Conservation (phyloP, 2,888 invertebrate species). For the Tiphia femorata region DNA sequence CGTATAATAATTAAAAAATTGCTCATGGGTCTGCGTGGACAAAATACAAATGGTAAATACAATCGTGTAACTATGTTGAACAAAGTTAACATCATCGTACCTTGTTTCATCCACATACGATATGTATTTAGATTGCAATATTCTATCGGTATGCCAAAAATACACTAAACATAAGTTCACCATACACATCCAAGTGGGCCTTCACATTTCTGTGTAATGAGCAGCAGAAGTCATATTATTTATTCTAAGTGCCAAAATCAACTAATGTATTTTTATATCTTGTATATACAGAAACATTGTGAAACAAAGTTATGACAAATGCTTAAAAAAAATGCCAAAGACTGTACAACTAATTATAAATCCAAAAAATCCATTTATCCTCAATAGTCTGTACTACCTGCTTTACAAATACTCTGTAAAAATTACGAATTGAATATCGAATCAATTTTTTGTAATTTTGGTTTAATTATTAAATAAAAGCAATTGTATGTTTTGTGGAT, state of each 20-base stretch:
- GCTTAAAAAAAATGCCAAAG: not conserved
- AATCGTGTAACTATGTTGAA: not conserved
- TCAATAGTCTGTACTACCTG: not conserved
- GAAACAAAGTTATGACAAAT: not conserved
- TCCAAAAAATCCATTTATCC: too few relatives aligned
- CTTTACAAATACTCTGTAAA: not conserved
- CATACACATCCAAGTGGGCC: too few relatives aligned
- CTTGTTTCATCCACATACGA: not conserved
- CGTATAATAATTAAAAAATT: constrained; percentile 6
- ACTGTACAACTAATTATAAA: too few relatives aligned
- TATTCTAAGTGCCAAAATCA: not conserved
- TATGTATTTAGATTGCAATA: too few relatives aligned
- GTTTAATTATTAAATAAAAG: constrained; percentile 58
- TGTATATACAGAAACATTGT: not conserved
- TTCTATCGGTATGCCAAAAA: too few relatives aligned
- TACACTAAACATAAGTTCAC: too few relatives aligned
- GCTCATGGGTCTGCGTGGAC: not conserved
- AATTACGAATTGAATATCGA: constrained; percentile 27
- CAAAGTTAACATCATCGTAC: not conserved
- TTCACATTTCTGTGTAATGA: too few relatives aligned
- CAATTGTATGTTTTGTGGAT: too few relatives aligned
- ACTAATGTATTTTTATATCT: not conserved
- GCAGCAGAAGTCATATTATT: too few relatives aligned
- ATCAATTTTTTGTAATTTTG: constrained; percentile 55
- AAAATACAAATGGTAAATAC: not conserved